Base-by-base conservation (phyloP, 1,140 invertebrate species). In the Drosophila lacteicornis region DNA sequence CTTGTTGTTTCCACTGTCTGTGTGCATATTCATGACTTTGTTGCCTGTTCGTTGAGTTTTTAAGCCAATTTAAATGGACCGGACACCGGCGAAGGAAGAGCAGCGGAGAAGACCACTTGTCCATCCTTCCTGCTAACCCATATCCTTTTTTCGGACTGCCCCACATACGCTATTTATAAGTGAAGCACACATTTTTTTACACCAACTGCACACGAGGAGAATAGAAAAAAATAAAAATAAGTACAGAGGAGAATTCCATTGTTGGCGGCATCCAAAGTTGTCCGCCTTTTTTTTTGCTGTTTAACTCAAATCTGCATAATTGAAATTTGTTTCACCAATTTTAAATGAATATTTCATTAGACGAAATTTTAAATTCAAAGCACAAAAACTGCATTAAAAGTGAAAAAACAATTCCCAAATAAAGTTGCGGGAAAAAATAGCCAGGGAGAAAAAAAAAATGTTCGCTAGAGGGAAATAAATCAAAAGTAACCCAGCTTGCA, bases 1-100 rank as follows among this genome's bases (percentile, higher is more conserved):
- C 45, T 70, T 65, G 65, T 59, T n/a, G 27, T 33, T 58, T 27
- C 59, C 38, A 36, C n/a, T 63, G 33, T 42, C 33, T 55, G 46
- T 79, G 70, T 74, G 83, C 83, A 87, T 87, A 86, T 87, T 87
- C 83, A 86, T 86, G 83, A 86, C 75, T 76, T 66, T 83, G 80
- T 79, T 82, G 69, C 53, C 75, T 76, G 83, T 68, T 76, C 85
- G 80, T 85, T 79, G 85, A 75, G 81, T 88, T 90, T 88, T 90
- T 82, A 85, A 90, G 85, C 85, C 85, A 88, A 88, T 88, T 88
- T 82, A 79, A 90, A 79, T 70, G 83, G 79, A 65, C 36, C 40
- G 49, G 50, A 55, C 27, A 12, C 47, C 13, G 12, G 17, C 62
- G 13, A 38, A 19, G n/a, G 19, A 9, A 36, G 33, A 36, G 33